Conservation (phyloP, 2,888 invertebrate species). For the Rhagonycha lutea region DNA sequence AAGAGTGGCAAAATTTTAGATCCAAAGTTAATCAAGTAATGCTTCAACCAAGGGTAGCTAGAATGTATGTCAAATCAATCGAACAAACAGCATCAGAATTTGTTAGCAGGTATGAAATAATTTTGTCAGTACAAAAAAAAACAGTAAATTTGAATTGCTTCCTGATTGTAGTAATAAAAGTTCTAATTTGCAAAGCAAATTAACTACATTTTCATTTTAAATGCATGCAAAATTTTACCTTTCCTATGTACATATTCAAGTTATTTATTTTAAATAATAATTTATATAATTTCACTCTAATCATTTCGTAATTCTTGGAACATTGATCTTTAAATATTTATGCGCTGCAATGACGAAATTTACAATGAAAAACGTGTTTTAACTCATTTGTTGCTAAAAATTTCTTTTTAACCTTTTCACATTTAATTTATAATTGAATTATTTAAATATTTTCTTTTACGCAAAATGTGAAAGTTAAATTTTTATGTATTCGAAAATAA, state of each 20-base stretch:
- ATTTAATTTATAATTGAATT: not conserved
- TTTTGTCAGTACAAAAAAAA: too few relatives aligned
- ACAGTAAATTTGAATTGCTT: too few relatives aligned
- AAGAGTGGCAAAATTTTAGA: slow-evolving; percentile 78
- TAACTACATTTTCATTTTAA: not conserved
- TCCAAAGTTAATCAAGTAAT: slow-evolving; percentile 79
- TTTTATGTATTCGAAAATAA: not conserved
- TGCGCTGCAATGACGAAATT: not conserved
- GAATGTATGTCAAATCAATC: slow-evolving; percentile 71
- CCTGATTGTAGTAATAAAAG: not conserved
- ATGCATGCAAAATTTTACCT: not conserved
- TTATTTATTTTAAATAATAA: not conserved
- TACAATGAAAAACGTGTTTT: not conserved
- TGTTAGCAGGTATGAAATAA: slow-evolving; percentile 60
- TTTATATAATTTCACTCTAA: not conserved
- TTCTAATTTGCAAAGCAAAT: not conserved
- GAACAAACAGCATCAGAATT: slow-evolving; percentile 73
- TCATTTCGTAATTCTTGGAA: not conserved
- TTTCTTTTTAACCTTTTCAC: not conserved
- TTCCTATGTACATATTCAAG: not conserved
- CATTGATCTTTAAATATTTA: not conserved
- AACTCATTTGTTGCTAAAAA: not conserved
- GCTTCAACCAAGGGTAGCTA: slow-evolving; percentile 73
- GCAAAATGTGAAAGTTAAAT: not conserved
- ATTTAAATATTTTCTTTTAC: not conserved